Evolutionary conservation across 2,113 vertebrate species (phyloP), one percentile per base, ranked within the genome.

Genomic region (Ochotona curzoniae): DNA sequence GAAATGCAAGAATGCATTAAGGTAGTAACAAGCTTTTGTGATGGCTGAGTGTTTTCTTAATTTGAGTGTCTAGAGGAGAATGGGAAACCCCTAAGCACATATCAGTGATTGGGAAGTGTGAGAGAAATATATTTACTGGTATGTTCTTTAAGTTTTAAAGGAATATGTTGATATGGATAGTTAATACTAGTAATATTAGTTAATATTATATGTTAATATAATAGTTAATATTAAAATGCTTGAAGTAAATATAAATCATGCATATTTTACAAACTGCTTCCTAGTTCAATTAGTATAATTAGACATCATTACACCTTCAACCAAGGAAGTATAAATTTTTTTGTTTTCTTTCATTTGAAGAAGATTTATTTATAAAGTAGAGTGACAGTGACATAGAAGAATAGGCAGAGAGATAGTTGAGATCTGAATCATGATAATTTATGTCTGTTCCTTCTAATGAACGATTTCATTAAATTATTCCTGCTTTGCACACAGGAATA

Each of bases 211-310:
- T n/a, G n/a, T n/a, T n/a, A n/a, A n/a, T n/a, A n/a, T 64, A 80
- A 49, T 44, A 60, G 54, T 74, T 81, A 64, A 35, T 69, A 73
- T 35, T 51, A 83, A 25, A 20, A n/a, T 66, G n/a, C 3, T 73
- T 2, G 47, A 25, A 54, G 35, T 18, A 32, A 79, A 90, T 66
- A 78, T 38, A 73, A 74, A 83, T 13, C 44, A 57, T 60, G 8
- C 76, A 30, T 71, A 73, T 69, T 80, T 85, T 83, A 89, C 5
- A 86, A 80, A 70, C 90, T 79, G 25, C 63, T 51, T 83, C 5
- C 30, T n/a, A 94, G 85, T 57, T 82, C 2, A 80, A 8, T 74
- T 85, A 64, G 26, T 69, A 61, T 80, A 91, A 54, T 51, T 9
- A 76, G 23, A 2, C 2, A 61, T 49, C 80, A 20, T 9, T 94